A percentile compares a stretch with the other conserved stretches of the same genome.
phyloP scores from a whole-genome alignment of 2,888 invertebrate genomes.

The Drosophila siamana region DNA sequence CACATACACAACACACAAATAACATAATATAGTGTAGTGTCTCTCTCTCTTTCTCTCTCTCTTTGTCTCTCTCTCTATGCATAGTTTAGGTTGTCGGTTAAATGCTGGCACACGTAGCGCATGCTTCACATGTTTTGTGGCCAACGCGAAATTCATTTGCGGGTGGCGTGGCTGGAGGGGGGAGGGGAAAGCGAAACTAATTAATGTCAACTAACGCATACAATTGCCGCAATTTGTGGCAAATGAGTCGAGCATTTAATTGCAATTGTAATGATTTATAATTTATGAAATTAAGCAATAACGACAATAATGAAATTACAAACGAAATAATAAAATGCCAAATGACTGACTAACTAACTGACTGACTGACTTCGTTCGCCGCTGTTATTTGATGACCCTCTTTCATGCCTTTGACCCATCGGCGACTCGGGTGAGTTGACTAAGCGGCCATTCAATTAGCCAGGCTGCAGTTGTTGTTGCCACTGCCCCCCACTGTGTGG shows the following conservation, averaged over 20 bases:
- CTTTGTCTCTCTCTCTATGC: not conserved
- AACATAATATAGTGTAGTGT: no score
- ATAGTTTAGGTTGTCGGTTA: not conserved
- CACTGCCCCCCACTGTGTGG: constrained; percentile 14
- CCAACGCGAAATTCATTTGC: constrained; percentile 16
- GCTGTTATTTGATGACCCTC: no score
- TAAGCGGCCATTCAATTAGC: constrained; percentile 65
- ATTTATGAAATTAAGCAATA: constrained; percentile 63
- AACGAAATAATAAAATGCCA: constrained; percentile 1
- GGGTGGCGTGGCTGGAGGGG: not conserved
- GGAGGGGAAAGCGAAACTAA: constrained; percentile 28
- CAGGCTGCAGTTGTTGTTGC: constrained; percentile 4
- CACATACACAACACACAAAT: no score
- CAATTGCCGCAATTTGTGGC: constrained; percentile 37
- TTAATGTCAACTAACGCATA: constrained; percentile 51
- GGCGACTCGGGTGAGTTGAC: constrained; percentile 14
- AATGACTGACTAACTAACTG: constrained; percentile 7
- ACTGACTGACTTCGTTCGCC: not conserved
- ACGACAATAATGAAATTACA: constrained; percentile 32
- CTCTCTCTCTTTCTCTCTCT: not conserved
- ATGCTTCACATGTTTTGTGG: constrained; percentile 6
- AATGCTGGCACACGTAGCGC: not conserved
- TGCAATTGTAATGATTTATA: constrained; percentile 71
- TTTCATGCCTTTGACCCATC: no score
- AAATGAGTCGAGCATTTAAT: constrained; percentile 42